Evolutionary conservation across 2,888 invertebrate species (phyloP), one percentile per base, ranked within the genome.

Genomic region (Caenorhabditis sp.): DNA sequence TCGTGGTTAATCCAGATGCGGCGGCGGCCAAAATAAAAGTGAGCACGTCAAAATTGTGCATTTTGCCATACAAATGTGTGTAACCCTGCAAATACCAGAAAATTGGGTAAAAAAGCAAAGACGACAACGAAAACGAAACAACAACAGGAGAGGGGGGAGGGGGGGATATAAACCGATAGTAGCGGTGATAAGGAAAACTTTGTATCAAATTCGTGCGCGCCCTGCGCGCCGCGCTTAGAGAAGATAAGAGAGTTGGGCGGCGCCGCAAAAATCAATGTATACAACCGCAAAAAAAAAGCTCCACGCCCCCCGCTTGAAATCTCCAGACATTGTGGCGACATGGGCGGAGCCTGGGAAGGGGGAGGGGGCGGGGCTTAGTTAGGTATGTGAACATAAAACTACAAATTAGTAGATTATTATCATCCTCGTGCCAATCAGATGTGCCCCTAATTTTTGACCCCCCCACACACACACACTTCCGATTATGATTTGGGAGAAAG

Each of bases 321-420:
- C 31, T 31, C 31, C 31, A 31, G 31, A 31, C 31, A 31, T 31
- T 31, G 31, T 31, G 31, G 31, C 31, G 31, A 49, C n/a, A 59
- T 52, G 64, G 69, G 64, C 60, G 68, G 68, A 69, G 67, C 56
- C 67, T 25, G 49, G 8, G 58, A n/a, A 60, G 59, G 57, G 20
- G 54, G 31, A 60, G 59, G 57, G 20, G 54, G 31, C 31, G 67
- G 56, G 52, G 58, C 49, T 53, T 36, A 36, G 26, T 12, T 50
- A 26, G 59, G 31, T 26, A 36, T 25, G 58, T 26, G 58, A 38
- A 52, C 50, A 68, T n/a, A n/a, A n/a, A n/a, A n/a, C n/a, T n/a
- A 7, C 31, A 54, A 31, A 31, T 31, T 31, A 31, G 31, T 31
- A 31, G 31, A 31, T 31, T 31, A 31, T 31, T 31, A 31, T 31